Conservation (phyloP, 2,797 vertebrate genomes). For the Thamnophis elegans region DNA sequence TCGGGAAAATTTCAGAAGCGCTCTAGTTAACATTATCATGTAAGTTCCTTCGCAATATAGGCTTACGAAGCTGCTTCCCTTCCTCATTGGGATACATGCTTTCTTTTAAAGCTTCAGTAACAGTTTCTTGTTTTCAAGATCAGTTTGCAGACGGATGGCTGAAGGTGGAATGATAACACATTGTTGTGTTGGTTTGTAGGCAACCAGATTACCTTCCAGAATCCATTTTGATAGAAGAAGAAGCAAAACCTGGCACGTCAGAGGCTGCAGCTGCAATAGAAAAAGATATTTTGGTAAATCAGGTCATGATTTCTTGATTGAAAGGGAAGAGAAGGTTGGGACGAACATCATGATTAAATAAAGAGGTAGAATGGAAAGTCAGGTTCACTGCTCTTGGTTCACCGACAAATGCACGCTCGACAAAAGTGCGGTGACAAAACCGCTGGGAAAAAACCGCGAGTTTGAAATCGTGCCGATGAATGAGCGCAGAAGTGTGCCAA, state of each 20-base stretch:
- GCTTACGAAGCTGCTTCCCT: background rate
- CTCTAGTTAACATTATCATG: slow-evolving; percentile 78
- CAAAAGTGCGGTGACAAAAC: too few species aligned
- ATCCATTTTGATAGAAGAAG: slow-evolving; percentile 46
- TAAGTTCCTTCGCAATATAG: slow-evolving; percentile 58
- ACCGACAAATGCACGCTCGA: too few species aligned
- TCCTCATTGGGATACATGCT: background rate
- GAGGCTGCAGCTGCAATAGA: slow-evolving; percentile 53
- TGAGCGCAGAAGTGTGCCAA: too few species aligned
- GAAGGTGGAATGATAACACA: background rate
- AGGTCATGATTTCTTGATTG: background rate
- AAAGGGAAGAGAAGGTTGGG: background rate
- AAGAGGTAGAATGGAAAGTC: background rate
- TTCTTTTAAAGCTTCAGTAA: background rate
- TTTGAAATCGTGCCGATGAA: too few species aligned
- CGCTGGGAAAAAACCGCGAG: too few species aligned
- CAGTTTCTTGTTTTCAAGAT: background rate
- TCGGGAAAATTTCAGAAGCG: slow-evolving; percentile 72
- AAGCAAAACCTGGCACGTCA: slow-evolving; percentile 33
- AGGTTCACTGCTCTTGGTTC: too few species aligned
- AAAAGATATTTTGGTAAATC: slow-evolving; percentile 76
- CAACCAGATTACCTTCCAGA: slow-evolving; percentile 64
- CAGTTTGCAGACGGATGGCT: background rate
- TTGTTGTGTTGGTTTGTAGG: slow-evolving; percentile 57
- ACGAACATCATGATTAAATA: background rate